Percentiles rank a stretch among this genome's conserved stretches.
phyloP scores from a whole-genome alignment of 2,113 vertebrate genomes.

The Camelus bactrianus region DNA sequence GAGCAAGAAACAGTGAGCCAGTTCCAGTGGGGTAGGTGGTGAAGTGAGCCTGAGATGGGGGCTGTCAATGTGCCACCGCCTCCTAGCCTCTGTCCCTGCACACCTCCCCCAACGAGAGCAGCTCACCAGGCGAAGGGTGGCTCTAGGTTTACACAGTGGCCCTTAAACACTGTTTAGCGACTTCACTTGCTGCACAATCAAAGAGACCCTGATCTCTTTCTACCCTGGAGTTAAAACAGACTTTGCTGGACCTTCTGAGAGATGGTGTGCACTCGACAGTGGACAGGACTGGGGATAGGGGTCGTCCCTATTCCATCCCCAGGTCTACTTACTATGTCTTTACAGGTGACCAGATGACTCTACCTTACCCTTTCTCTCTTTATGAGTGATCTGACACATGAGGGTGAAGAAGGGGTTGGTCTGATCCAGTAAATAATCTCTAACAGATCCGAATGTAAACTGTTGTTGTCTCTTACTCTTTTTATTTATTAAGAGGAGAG shows the following conservation, averaged over 20 bases:
- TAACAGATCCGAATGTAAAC: background rate
- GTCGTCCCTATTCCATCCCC: background rate
- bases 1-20: background rate
- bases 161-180: background rate
- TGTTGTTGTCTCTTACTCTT: background rate
- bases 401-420: background rate
- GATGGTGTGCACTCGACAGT: fast-evolving
- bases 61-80: background rate
- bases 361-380: background rate
- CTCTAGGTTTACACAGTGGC: background rate
- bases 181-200: background rate
- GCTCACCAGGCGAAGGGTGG: background rate
- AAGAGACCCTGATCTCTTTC: background rate
- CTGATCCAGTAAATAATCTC: background rate
- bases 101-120: background rate
- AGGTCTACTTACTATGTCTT: background rate
- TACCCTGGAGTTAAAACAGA: background rate
- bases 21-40: fast-evolving
- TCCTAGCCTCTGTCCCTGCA: background rate
- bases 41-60: background rate
- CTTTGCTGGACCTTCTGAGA: background rate
- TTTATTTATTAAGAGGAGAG: background rate
- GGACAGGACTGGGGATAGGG: background rate
- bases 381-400: background rate
- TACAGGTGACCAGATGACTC: background rate